phyloP scores from a whole-genome alignment of 2,888 invertebrate genomes.

The Limulus polyphemus region DNA sequence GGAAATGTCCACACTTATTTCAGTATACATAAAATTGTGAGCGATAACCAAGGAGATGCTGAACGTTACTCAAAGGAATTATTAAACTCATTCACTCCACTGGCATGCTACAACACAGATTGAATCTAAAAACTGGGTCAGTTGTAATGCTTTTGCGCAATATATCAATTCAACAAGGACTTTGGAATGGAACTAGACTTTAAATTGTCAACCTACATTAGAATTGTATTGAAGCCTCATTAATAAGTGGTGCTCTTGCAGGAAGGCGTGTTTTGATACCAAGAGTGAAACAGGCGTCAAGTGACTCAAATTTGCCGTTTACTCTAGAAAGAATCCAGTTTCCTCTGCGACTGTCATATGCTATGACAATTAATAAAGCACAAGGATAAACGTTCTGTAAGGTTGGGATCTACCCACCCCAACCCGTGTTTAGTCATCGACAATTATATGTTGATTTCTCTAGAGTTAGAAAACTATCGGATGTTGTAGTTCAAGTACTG shows the following conservation, averaged over 20 bases:
- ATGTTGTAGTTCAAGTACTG: too few relatives aligned
- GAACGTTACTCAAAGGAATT: constrained; percentile 17
- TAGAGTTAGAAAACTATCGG: too few relatives aligned
- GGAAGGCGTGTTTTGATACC: not conserved
- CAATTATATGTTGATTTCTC: not conserved
- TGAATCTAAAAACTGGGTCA: not conserved
- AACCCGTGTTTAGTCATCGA: not conserved
- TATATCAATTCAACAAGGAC: not conserved
- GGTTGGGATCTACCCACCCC: not conserved
- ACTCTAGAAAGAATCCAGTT: not conserved
- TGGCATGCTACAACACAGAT: constrained; percentile 17
- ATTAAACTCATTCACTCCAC: constrained; percentile 12
- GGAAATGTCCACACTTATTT: not conserved
- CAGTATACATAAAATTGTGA: not conserved
- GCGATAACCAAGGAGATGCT: not conserved
- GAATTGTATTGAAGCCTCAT: not conserved
- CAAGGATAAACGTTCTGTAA: not conserved
- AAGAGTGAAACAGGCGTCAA: not conserved
- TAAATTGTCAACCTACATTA: not conserved
- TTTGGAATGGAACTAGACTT: not conserved
- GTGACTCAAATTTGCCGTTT: not conserved
- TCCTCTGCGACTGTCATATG: not conserved
- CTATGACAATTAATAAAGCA: not conserved
- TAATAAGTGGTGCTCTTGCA: not conserved
- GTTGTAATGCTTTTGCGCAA: not conserved